A percentile compares a stretch with the other conserved stretches of the same genome.
Conservation (phyloP, 2,113 vertebrate genomes). For the Heteronetta atricapilla region DNA sequence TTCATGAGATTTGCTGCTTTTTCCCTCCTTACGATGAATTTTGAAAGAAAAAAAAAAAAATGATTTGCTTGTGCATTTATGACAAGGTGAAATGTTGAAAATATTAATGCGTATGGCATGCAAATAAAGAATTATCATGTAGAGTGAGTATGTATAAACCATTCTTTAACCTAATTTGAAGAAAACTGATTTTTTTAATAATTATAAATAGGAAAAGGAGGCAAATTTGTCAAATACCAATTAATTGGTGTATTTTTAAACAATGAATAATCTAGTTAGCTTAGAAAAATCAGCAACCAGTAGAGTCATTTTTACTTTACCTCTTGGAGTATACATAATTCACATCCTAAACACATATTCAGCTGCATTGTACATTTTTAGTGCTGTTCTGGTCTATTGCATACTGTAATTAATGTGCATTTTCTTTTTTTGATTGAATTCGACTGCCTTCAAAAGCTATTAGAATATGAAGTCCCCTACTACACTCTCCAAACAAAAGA, state of each 20-base stretch:
- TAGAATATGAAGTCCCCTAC: background rate
- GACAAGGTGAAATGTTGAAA: background rate
- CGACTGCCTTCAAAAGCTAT: background rate
- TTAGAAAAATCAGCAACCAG: background rate
- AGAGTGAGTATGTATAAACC: background rate
- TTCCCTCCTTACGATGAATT: background rate
- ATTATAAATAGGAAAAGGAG: background rate
- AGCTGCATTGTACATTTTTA: background rate
- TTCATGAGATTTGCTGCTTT: background rate
- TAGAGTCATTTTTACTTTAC: background rate
- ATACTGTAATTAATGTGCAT: constrained; percentile 7
- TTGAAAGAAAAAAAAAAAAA: background rate
- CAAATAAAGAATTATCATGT: background rate
- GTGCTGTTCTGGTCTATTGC: constrained; percentile 3
- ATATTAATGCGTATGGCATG: background rate
- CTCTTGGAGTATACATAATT: background rate
- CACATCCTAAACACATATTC: background rate
- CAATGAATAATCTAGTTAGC: background rate
- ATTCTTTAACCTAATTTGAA: background rate
- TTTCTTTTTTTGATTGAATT: background rate
- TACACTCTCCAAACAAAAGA: background rate
- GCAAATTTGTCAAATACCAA: background rate
- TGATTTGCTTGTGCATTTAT: background rate
- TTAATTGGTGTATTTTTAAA: background rate
- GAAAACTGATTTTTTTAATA: background rate